Evolutionary conservation across 2,113 vertebrate genomes (phyloP), one percentile per base, ranked within the genome.

Genomic region (Echinops telfairi): DNA sequence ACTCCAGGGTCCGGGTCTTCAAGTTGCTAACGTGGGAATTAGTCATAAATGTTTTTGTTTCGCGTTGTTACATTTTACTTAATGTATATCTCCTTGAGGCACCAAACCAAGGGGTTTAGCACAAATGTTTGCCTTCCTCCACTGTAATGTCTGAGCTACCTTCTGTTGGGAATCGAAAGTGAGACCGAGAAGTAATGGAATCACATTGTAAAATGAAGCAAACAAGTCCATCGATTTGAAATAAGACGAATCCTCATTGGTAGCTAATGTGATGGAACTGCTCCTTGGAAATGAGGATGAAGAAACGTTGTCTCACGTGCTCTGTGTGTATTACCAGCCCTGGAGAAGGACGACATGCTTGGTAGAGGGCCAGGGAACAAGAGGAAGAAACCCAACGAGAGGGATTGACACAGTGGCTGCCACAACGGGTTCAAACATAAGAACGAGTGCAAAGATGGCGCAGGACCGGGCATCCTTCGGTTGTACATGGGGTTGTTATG

Each of bases 171-270:
- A 93, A 80, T 29, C 71, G 71, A 84, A 70, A 8, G 7, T 29
- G 73, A 4, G 31, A n/a, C 76, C 5, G 31, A 16, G 15, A 77
- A 53, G 25, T 22, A 76, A 94, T 76, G n/a, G 92, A 95, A 90
- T 86, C 6, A 83, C 20, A 60, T 62, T 19, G 33, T 75, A 76
- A 82, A 68, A 71, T 33, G 27, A 11, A 80, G 33, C 31, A 84
- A 85, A 64, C 33, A 75, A 73, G 82, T 92, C 90, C 58, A 86
- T 38, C 81, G 76, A 82, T 89, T 88, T 64, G 9, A 14, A 90
- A 88, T 31, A 60, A 10, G 15, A 78, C 9, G 36, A 77, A 19
- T 6, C 70, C 33, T 73, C 33, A 36, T 22, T 73, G 19, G 19
- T 36, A 11, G 4, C 22, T 20, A 19, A 36, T 53, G 17, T 36